Evolutionary conservation across 1,140 invertebrate species (phyloP).

Genomic region (Propsilocerus akamusi): DNA sequence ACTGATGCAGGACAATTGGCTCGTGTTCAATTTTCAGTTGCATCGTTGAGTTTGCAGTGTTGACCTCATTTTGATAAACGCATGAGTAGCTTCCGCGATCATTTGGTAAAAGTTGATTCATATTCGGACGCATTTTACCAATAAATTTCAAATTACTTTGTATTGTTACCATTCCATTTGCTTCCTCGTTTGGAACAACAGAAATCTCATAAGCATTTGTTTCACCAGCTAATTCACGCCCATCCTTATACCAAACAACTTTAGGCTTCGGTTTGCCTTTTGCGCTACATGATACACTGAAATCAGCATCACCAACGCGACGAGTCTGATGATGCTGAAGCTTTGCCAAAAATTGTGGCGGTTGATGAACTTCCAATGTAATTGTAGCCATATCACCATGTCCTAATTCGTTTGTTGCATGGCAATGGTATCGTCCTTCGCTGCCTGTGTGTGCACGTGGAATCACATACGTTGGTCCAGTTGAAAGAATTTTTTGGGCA

Average conservation of each 20-base stretch:
- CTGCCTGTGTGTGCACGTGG: conserved; percentile 59
- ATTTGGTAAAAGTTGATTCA: conserved; percentile 55
- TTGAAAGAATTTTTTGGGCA: conserved; percentile 41
- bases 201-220: conserved; percentile 59
- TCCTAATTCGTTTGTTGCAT: conserved; percentile 75
- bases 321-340: conserved; percentile 65
- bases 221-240: conserved; percentile 52
- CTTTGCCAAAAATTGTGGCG: conserved; percentile 62
- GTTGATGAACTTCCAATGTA: conserved; percentile 67
- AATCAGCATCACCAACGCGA: conserved; percentile 61
- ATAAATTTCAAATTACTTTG: conserved; percentile 65
- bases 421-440: conserved; percentile 77
- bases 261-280: conserved; percentile 70
- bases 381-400: conserved; percentile 65
- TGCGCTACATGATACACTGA: conserved; percentile 62
- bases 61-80: conserved; percentile 76
- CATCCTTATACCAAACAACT: conserved; percentile 75
- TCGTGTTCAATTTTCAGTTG: conserved; percentile 78
- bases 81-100: conserved; percentile 78
- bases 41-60: conserved; percentile 68
- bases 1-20: conserved; percentile 65
- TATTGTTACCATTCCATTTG: conserved; percentile 59
- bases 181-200: conserved; percentile 51
- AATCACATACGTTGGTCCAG: conserved; percentile 70
- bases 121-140: conserved; percentile 50